These are phyloP conservation scores for Tenebrosternarchus preto DNA, from an alignment of 2,113 vertebrate genomes.

Conservation along the genomic window DNA sequence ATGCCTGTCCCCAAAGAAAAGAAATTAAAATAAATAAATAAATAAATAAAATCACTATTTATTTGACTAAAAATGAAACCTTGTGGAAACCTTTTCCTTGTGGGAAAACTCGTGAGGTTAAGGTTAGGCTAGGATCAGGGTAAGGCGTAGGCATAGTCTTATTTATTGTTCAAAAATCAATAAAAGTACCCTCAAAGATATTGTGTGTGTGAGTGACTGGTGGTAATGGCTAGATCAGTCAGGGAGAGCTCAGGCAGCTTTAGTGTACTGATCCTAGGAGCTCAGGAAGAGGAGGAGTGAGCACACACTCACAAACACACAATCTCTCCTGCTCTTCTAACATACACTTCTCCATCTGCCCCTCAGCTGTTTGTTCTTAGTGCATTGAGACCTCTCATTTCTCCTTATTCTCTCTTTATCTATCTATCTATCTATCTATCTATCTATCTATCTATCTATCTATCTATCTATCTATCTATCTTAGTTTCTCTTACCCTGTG, in stretches of 20 bases:
- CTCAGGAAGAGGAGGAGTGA: conserved; percentile 37
- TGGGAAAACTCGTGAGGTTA: too few relatives aligned
- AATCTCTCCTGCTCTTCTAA: conserved; percentile 9
- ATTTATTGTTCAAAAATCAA: too few relatives aligned
- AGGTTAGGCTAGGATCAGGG: too few relatives aligned
- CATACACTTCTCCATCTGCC: conserved; percentile 20
- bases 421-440: not conserved
- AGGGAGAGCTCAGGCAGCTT: conserved; percentile 43
- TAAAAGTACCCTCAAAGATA: too few relatives aligned
- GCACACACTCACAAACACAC: conserved; percentile 37
- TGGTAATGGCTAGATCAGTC: conserved; percentile 26
- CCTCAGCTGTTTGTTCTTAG: conserved; percentile 16
- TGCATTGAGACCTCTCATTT: not conserved
- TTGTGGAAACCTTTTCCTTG: too few relatives aligned
- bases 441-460: not conserved
- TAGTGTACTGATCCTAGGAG: conserved; percentile 46
- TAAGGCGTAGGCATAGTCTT: too few relatives aligned
- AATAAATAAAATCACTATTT: too few relatives aligned
- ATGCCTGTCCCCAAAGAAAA: too few relatives aligned
- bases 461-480: too few relatives aligned
- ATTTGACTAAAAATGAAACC: too few relatives aligned
- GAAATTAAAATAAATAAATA: too few relatives aligned
- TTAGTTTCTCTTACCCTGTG: not conserved
- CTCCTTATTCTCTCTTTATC: not conserved
- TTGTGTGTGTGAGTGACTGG: not conserved